Percentiles rank a stretch among this genome's conserved stretches.
These are phyloP conservation scores for Cyprinodon brontotheroides DNA, from an alignment of 2,113 vertebrate genomes.

Conservation along the genomic window DNA sequence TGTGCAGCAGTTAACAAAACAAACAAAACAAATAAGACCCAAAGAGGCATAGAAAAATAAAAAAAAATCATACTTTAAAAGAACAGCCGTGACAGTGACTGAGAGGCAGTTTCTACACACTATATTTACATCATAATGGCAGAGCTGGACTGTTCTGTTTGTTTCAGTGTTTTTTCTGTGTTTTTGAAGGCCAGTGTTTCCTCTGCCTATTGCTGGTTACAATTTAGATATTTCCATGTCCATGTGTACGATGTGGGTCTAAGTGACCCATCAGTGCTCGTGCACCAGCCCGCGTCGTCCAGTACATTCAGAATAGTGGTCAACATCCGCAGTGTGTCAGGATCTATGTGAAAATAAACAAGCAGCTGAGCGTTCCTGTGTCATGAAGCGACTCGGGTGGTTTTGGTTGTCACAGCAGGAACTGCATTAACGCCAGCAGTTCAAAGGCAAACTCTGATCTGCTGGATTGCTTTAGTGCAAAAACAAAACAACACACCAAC, in stretches of 20 bases:
- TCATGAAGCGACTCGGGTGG: constrained; percentile 59
- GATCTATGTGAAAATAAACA: constrained; percentile 17
- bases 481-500: constrained; percentile 40
- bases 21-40: constrained; percentile 46
- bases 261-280: constrained; percentile 42
- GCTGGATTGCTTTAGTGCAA: constrained; percentile 77
- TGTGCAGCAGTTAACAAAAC: constrained; percentile 23
- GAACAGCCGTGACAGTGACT: constrained; percentile 61
- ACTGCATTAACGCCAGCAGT: constrained; percentile 49
- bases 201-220: constrained; percentile 76
- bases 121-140: constrained; percentile 73
- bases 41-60: constrained; percentile 75
- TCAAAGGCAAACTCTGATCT: constrained; percentile 70
- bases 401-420: constrained; percentile 63
- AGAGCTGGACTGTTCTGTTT: constrained; percentile 54
- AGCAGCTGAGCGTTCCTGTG: constrained; percentile 67
- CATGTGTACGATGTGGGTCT: constrained; percentile 29
- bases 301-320: constrained; percentile 70
- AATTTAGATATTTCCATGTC: constrained; percentile 68
- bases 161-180: neutral
- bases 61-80: constrained; percentile 61
- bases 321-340: constrained; percentile 40
- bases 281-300: constrained; percentile 37
- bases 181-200: constrained; percentile 45
- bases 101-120: constrained; percentile 58